phyloP scores from a whole-genome alignment of 30 jellyfish, hydroid and myxozoan species.

The Rhopilema esculentum region DNA sequence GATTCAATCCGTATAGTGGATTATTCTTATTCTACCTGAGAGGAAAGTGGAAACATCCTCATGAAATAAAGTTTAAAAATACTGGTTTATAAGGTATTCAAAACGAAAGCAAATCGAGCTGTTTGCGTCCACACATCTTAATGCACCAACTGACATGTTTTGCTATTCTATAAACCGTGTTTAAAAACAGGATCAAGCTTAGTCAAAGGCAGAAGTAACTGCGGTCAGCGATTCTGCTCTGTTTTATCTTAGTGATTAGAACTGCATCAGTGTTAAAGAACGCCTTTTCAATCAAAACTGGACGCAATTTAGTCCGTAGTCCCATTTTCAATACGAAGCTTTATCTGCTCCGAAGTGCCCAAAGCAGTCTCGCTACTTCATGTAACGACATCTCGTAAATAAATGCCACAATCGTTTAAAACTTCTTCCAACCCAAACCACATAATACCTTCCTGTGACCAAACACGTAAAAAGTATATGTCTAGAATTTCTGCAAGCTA shows the following conservation, averaged over 20 bases:
- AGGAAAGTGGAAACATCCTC: not conserved
- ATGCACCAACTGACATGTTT: slow-evolving; percentile 1
- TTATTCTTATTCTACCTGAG: not conserved
- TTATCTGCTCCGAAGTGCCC: too few species aligned
- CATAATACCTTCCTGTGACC: too few species aligned
- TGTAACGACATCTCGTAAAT: too few species aligned
- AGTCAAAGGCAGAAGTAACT: slow-evolving; percentile 3
- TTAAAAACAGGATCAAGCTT: slow-evolving; percentile 14
- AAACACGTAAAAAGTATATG: too few species aligned
- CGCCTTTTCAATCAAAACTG: slow-evolving; percentile 9
- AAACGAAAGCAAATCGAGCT: not conserved
- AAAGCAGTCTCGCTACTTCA: too few species aligned
- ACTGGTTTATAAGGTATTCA: not conserved
- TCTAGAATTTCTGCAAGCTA: too few species aligned
- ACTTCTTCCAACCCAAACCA: too few species aligned
- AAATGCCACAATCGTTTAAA: too few species aligned
- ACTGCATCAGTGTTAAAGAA: not conserved
- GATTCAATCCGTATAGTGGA: not conserved
- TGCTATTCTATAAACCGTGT: slow-evolving; percentile 10
- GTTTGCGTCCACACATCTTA: not conserved
- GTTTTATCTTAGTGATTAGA: slow-evolving; percentile 2
- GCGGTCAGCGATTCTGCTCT: slow-evolving; percentile 15
- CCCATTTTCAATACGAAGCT: too few species aligned
- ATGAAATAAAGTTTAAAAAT: not conserved
- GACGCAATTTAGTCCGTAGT: too few species aligned